Evolutionary conservation across 2,888 invertebrate species (phyloP).

Genomic region (Hypsopygia costalis): DNA sequence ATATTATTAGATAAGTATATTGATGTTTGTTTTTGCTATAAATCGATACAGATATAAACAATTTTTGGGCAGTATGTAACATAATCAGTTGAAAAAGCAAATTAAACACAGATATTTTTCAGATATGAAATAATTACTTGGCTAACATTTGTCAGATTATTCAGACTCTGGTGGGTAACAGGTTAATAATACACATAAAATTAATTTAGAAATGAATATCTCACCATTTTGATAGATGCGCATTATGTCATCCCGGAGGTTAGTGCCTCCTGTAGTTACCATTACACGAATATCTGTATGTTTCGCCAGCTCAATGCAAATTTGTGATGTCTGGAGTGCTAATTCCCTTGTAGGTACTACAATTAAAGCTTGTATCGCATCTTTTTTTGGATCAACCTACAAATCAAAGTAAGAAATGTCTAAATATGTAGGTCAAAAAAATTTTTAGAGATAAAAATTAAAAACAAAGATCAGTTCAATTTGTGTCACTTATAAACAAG

Average conservation of each 20-base stretch:
- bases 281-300: conserved; percentile 98
- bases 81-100: too few relatives aligned
- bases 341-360: conserved; percentile 99
- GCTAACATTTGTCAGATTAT: too few relatives aligned
- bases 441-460: neutral
- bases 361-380: conserved; percentile 97
- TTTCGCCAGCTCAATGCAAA: conserved; percentile 99
- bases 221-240: conserved; percentile 98
- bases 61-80: too few relatives aligned
- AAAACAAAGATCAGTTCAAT: conserved; percentile 33
- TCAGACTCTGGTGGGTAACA: too few relatives aligned
- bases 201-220: too few relatives aligned
- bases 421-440: conserved; percentile 8
- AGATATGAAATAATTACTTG: too few relatives aligned
- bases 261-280: conserved; percentile 99
- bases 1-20: too few relatives aligned
- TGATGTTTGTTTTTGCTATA: too few relatives aligned
- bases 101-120: too few relatives aligned
- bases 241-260: conserved; percentile 99
- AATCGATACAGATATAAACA: too few relatives aligned
- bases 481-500: conserved; percentile 71
- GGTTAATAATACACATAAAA: too few relatives aligned
- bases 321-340: conserved; percentile 99
- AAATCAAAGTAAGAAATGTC: conserved; percentile 17
- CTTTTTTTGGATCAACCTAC: conserved; percentile 90